phyloP scores from a whole-genome alignment of 2,888 invertebrate genomes.

The Zhuqinia jingwanae region DNA sequence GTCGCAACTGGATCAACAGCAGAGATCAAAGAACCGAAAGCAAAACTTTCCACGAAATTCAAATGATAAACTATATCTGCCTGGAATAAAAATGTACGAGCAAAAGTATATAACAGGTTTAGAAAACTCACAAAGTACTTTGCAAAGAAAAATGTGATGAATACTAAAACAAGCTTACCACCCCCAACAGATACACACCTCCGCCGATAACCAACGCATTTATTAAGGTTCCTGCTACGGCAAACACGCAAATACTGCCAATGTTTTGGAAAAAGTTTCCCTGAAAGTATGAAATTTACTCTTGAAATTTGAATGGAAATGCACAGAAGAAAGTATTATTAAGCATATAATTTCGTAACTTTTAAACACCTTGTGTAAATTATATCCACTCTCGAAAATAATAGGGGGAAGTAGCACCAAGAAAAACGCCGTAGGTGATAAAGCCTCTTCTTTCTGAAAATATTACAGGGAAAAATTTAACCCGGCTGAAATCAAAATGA shows the following conservation, averaged over 20 bases:
- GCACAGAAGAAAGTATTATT: background rate
- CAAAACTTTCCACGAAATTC: slow-evolving; percentile 98
- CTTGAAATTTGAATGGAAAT: slow-evolving; percentile 48
- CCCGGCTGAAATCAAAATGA: too few relatives aligned
- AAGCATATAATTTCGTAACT: background rate
- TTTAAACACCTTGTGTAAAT: slow-evolving; percentile 93
- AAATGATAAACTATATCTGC: slow-evolving; percentile 90
- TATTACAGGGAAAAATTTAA: too few relatives aligned
- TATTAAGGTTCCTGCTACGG: slow-evolving; percentile 97
- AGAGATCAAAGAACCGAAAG: slow-evolving; percentile 98
- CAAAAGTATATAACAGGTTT: background rate
- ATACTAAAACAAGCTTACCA: slow-evolving; percentile 84
- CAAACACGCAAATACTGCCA: slow-evolving; percentile 98
- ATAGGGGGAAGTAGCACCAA: slow-evolving; percentile 98
- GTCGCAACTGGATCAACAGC: slow-evolving; percentile 99
- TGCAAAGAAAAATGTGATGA: too few relatives aligned
- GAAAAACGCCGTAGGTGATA: slow-evolving; percentile 99
- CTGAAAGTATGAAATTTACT: slow-evolving; percentile 81
- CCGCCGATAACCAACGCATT: slow-evolving; percentile 98
- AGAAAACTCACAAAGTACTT: slow-evolving; percentile 22
- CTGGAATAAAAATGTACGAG: slow-evolving; percentile 79
- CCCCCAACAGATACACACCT: slow-evolving; percentile 95
- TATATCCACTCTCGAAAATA: slow-evolving; percentile 99
- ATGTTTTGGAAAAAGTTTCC: slow-evolving; percentile 92
- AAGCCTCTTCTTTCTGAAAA: slow-evolving; percentile 94